A percentile compares a stretch with the other conserved stretches of the same genome.
Conservation (phyloP, 2,113 vertebrate species). For the Guaruba guarouba region DNA sequence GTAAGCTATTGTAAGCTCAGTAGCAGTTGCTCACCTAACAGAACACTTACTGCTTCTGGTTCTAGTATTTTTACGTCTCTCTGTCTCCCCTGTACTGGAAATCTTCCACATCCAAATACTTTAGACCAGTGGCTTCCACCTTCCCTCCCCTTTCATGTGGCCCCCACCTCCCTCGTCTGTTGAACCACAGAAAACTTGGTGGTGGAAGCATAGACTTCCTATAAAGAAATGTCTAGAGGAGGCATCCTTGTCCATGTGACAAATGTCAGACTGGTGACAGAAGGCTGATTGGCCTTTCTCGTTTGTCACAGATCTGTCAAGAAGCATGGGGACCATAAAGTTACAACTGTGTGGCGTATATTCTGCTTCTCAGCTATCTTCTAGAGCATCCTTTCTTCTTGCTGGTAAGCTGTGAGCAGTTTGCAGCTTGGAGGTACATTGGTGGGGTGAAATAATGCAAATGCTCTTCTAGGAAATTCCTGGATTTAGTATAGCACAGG, state of each 20-base stretch:
- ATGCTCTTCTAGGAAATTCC: background rate
- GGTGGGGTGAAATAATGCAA: background rate
- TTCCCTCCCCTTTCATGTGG: rapidly evolving
- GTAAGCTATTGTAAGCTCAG: background rate
- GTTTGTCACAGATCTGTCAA: background rate
- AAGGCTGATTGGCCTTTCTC: background rate
- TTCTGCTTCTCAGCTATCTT: background rate
- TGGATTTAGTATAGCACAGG: background rate
- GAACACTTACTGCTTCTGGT: background rate
- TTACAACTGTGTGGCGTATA: background rate
- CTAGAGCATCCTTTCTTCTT: background rate
- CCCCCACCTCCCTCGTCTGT: background rate
- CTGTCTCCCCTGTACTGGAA: background rate
- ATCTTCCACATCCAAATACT: background rate
- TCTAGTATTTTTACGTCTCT: background rate
- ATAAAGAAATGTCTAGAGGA: background rate
- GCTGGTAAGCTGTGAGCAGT: background rate
- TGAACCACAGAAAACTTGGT: background rate
- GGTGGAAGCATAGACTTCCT: background rate
- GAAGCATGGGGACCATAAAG: background rate
- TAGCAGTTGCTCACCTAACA: background rate
- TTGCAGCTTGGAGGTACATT: background rate
- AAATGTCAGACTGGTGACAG: background rate
- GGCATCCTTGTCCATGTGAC: background rate
- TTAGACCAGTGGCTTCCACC: background rate